Percentiles rank a stretch among this genome's conserved stretches.
Conservation (phyloP, 2,797 vertebrate species). For the Artibeus lituratus region DNA sequence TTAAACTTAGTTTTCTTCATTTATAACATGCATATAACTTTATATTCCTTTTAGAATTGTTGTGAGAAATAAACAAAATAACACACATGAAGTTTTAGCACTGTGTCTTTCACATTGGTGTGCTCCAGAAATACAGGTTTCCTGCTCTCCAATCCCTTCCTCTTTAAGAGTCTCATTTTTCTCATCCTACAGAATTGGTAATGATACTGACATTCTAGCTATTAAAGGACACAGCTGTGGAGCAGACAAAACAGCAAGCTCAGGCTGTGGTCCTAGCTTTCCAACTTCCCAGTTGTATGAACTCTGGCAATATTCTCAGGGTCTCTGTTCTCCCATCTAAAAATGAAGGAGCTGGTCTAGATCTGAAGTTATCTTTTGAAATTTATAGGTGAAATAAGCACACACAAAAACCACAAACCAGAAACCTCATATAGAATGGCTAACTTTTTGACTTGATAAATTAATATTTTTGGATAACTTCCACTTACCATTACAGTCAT, state of each 20-base stretch:
- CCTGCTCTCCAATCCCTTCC: neutral
- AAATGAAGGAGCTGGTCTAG: neutral
- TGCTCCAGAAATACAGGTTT: neutral
- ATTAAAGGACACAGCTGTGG: neutral
- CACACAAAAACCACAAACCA: neutral
- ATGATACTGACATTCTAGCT: neutral
- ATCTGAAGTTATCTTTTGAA: conserved; percentile 17
- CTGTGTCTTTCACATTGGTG: neutral
- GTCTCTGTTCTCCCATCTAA: neutral
- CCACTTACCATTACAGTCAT: neutral
- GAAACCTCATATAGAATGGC: neutral
- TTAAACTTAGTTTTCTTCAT: conserved; percentile 11
- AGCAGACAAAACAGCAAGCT: neutral
- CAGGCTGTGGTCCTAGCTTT: neutral
- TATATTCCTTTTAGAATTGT: neutral
- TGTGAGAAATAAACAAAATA: neutral
- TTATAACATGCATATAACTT: neutral
- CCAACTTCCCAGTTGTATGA: neutral
- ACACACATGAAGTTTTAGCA: neutral
- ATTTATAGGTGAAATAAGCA: neutral
- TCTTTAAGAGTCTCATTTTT: neutral
- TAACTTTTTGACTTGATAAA: neutral
- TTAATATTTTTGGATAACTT: neutral
- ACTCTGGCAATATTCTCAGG: neutral
- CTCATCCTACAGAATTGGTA: neutral